Evolutionary conservation across 2,797 vertebrate species (phyloP).

Genomic region (Crenuchus spilurus): DNA sequence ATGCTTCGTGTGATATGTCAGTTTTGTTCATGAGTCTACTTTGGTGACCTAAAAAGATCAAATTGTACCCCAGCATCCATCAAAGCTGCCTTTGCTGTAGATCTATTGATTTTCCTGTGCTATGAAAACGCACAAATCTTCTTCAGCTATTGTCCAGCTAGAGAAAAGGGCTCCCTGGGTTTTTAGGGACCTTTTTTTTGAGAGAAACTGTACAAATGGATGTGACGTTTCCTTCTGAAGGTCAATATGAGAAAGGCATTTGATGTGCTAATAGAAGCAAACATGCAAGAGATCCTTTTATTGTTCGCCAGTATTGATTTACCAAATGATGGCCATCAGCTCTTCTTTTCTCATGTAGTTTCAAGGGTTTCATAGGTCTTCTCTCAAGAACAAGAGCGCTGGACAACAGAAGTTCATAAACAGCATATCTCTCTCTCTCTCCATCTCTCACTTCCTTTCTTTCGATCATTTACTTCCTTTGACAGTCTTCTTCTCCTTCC

Average conservation of each 20-base stretch:
- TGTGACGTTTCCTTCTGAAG: constrained; percentile 13
- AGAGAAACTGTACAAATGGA: neutral
- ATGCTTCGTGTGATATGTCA: no score
- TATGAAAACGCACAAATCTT: constrained; percentile 10
- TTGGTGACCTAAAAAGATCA: constrained; percentile 34
- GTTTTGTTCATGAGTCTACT: neutral
- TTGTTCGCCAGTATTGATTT: constrained; percentile 9
- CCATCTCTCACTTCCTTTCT: neutral
- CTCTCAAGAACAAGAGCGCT: neutral
- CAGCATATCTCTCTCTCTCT: neutral
- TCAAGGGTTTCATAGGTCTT: neutral
- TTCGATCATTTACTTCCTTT: neutral
- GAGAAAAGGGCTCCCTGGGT: neutral
- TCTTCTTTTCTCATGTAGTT: constrained; percentile 5
- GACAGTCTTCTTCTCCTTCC: neutral
- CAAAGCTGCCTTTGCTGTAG: constrained; percentile 11
- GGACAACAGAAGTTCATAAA: neutral
- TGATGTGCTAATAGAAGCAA: neutral
- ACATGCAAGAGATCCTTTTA: neutral
- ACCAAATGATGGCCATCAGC: constrained; percentile 28
- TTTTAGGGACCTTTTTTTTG: neutral
- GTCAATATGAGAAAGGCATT: neutral
- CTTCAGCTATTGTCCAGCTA: neutral
- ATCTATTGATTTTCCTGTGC: constrained; percentile 18
- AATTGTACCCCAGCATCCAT: constrained; percentile 28